A percentile compares a stretch with the other conserved stretches of the same genome.
phyloP scores from a whole-genome alignment of 30 jellyfish, hydroid and myxozoan species.

The Rhopilema esculentum region DNA sequence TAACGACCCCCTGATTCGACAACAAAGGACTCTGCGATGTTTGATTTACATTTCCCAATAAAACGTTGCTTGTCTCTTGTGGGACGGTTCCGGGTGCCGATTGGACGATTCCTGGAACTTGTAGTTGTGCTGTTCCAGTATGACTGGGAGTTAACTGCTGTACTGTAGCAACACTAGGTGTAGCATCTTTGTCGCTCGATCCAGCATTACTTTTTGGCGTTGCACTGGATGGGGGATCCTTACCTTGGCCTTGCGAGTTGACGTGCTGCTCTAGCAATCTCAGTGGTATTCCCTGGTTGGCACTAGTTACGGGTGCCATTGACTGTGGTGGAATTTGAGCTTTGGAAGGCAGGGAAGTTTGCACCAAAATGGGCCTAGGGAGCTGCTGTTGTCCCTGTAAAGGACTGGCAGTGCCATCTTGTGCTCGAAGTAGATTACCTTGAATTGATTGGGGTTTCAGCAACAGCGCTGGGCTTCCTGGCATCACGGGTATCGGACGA shows the following conservation, averaged over 20 bases:
- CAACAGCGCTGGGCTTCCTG: constrained; percentile 7
- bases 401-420: background rate
- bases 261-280: constrained; percentile 59
- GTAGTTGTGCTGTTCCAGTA: background rate
- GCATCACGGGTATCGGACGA: constrained; percentile 55
- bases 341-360: constrained; percentile 6
- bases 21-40: constrained; percentile 13
- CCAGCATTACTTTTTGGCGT: background rate
- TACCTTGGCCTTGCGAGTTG: constrained; percentile 52
- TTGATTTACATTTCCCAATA: background rate
- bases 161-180: constrained; percentile 5
- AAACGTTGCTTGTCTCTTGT: background rate
- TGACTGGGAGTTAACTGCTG: constrained; percentile 20
- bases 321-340: background rate
- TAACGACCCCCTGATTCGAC: constrained; percentile 17
- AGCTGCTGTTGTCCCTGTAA: constrained; percentile 40
- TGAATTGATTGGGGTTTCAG: constrained; percentile 1
- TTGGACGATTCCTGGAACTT: constrained; percentile 8
- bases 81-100: background rate
- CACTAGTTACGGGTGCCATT: background rate
- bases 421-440: constrained; percentile 13
- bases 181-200: background rate
- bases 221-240: background rate
- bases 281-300: constrained; percentile 33
- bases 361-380: constrained; percentile 1